A percentile compares a stretch with the other conserved stretches of the same genome.
Evolutionary conservation across 2,888 invertebrate genomes (phyloP).

Genomic region (Drosophila diplacantha): DNA sequence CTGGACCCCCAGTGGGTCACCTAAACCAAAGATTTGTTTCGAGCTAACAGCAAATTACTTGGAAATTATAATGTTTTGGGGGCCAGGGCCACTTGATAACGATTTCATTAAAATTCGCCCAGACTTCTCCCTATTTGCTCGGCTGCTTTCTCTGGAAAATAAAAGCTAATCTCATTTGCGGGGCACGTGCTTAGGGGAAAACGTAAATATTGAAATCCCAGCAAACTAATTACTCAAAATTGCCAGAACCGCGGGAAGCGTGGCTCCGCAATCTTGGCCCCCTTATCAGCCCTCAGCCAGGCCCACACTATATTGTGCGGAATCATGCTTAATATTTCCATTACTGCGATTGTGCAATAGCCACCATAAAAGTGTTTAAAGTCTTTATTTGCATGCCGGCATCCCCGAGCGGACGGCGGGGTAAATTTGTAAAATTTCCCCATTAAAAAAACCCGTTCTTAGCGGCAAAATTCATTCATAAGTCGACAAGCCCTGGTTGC

Average conservation of each 20-base stretch:
- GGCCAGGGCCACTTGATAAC: background rate
- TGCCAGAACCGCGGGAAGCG: constrained; percentile 4
- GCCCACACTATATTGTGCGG: constrained; percentile 16
- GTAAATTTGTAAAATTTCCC: constrained; percentile 22
- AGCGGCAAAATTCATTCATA: constrained; percentile 31
- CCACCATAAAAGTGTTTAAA: constrained; percentile 6
- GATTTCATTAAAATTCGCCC: background rate
- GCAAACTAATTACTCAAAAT: constrained; percentile 13
- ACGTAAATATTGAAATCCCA: constrained; percentile 14
- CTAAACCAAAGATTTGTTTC: background rate
- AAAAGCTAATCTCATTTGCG: constrained; percentile 11
- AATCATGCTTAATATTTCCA: constrained; percentile 26
- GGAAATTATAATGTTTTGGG: constrained; percentile 8
- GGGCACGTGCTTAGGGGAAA: constrained; percentile 19
- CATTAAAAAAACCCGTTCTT: constrained; percentile 29
- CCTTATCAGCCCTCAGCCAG: constrained; percentile 19
- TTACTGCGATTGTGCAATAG: constrained; percentile 22
- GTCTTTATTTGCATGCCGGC: constrained; percentile 21
- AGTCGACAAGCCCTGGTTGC: constrained; percentile 6
- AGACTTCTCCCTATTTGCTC: constrained; percentile 1
- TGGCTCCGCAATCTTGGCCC: constrained; percentile 15
- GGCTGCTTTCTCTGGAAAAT: constrained; percentile 20
- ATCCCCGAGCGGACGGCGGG: constrained; percentile 8
- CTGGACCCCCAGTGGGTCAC: constrained; percentile 11
- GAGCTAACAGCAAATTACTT: background rate